Evolutionary conservation across 1,140 invertebrate genomes (phyloP), one percentile per base, ranked within the genome.

Genomic region (Zaprionus capensis): DNA sequence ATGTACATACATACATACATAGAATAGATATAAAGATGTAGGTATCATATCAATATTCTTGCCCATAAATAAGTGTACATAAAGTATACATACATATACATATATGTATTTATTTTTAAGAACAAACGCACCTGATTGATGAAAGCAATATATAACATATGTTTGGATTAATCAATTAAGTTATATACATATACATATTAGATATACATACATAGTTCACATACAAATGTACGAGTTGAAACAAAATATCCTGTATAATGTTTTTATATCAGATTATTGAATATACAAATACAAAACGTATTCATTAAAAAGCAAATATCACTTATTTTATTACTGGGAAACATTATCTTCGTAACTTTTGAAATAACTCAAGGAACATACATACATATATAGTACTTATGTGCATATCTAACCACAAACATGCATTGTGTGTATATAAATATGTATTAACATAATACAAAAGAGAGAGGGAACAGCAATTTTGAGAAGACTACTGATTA

Each of bases 251-350:
- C n/a, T 46, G 55, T 67, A 53, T 49, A 46, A 67, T 38, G 36
- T 57, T 67, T 67, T 67, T 67, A 67, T 67, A 67, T 67, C 64
- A 55, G 51, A 67, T 58, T 67, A 57, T 58, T 67, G 17, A 67
- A 31, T 57, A 67, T 67, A 58, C 64, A 67, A 67, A 67, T 58
- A 67, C n/a, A 56, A 66, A 66, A 34, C 44, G 31, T 63, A 63
- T 51, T 57, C 44, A 56, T 12, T 17, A 56, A 55, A 38, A 14
- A 24, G 4, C 4, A 24, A 36, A 51, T 9, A 15, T 11, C 5
- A 14, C 0, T 14, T 49, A 12, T 22, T 51, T 51, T 24, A 14
- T 51, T 51, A 12, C 20, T 51, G 2, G 2, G 38, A 15, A 22
- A 49, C 46, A 22, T 15, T 49, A 49, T 22, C 28, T 31, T 11